Evolutionary conservation across 2,113 vertebrate species (phyloP).

Genomic region (Prietella phreatophila): DNA sequence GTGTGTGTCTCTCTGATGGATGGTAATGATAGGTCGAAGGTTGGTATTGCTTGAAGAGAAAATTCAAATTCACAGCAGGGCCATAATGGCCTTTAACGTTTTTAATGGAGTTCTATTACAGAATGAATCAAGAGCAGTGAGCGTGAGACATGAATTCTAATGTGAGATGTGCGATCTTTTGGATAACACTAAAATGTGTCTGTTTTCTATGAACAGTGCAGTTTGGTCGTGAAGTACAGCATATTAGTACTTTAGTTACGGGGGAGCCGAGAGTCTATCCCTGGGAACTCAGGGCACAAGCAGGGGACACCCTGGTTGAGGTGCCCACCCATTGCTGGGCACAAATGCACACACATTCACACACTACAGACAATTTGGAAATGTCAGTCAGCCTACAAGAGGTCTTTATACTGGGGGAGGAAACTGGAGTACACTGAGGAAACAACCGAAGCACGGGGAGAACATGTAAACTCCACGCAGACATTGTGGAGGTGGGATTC

Average conservation of each 20-base stretch:
- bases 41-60: constrained; percentile 52
- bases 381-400: too few species aligned
- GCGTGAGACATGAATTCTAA: constrained; percentile 37
- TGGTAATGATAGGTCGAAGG: constrained; percentile 48
- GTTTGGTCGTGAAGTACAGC: not conserved
- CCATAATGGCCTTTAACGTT: constrained; percentile 63
- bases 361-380: too few species aligned
- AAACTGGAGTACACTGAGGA: too few species aligned
- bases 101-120: constrained; percentile 58
- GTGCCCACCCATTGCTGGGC: too few species aligned
- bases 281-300: too few species aligned
- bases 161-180: constrained; percentile 13
- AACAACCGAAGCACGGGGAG: too few species aligned
- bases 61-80: constrained; percentile 54
- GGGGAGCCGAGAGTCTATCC: too few species aligned
- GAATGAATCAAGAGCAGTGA: constrained; percentile 56
- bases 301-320: too few species aligned
- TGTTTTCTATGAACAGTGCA: constrained; percentile 8
- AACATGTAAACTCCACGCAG: too few species aligned
- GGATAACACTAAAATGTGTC: constrained; percentile 1
- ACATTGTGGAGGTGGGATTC: too few species aligned
- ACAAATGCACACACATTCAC: too few species aligned
- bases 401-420: too few species aligned
- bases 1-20: constrained; percentile 34
- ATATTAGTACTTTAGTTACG: not conserved